Percentiles rank a stretch among this genome's conserved stretches.
phyloP scores from a whole-genome alignment of 2,797 vertebrate genomes.

The Alfaro cultratus region DNA sequence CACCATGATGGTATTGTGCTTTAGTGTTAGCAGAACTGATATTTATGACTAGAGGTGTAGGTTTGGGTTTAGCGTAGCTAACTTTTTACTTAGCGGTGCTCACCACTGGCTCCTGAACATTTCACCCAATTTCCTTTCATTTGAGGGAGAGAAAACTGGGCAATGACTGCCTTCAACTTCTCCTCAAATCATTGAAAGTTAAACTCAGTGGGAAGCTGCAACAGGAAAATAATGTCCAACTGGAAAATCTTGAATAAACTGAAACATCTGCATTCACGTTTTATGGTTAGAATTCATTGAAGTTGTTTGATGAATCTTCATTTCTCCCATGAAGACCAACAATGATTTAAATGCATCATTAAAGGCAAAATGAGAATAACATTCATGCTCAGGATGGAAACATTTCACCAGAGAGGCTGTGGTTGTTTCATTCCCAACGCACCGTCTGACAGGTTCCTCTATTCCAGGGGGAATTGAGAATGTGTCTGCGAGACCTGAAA shows the following conservation, averaged over 20 bases:
- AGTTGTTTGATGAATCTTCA: not conserved
- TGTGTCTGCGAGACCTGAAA: conserved; percentile 77
- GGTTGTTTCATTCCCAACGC: conserved; percentile 59
- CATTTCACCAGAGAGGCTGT: conserved; percentile 1
- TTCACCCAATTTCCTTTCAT: not conserved
- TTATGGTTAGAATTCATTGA: not conserved
- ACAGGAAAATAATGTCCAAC: too few species aligned
- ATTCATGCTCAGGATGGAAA: not conserved
- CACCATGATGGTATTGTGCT: not conserved
- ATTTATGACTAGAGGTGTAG: not conserved
- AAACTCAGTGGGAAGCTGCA: too few species aligned
- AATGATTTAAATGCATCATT: not conserved
- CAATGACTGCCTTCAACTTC: not conserved
- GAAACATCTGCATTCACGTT: not conserved
- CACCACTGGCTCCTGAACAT: not conserved
- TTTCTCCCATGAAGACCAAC: not conserved
- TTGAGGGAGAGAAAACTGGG: not conserved
- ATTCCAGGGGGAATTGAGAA: conserved; percentile 83
- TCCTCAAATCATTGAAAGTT: too few species aligned
- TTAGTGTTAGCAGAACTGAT: not conserved
- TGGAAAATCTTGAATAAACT: not conserved
- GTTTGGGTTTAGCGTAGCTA: not conserved
- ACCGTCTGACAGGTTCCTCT: conserved; percentile 72
- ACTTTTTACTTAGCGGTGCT: not conserved
- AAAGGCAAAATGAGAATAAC: not conserved